Base-by-base conservation (phyloP, 2,888 invertebrate species). In the Amphipoea oculea region DNA sequence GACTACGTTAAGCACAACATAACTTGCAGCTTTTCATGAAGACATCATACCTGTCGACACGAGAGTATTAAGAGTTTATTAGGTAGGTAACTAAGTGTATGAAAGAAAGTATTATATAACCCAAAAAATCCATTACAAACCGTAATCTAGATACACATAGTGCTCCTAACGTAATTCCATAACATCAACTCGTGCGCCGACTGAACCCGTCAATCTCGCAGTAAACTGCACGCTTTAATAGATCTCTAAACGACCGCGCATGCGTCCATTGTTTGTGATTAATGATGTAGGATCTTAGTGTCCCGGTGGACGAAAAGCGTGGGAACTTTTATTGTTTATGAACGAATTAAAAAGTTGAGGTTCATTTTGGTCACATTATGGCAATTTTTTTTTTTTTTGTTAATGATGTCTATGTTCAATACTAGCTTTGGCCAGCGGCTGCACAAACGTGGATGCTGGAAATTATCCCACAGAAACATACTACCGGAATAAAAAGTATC, bases 241-340 rank as follows among this genome's bases (percentile, higher is more conserved):
- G 90, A 84, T 88, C 85, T 86, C 85, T 80, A 78, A 89, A 73
- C 86, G 78, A 83, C 79, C 79, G 88, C 88, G 88, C 88, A 90
- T 85, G 89, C 87, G 90, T 85, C 88, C 78, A 90, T 90, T 88
- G 91, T 90, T 85, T 86, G 84, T 91, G 91, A 92, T 91, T 92
- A 91, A 92, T 92, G 90, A 90, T 82, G 80, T 86, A 85, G 84
- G 76, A 67, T 79, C 78, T 79, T 67, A 71, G 65, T 84, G 82
- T 86, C 78, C 81, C 78, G 78, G 71, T 79, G 66, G 68, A 78
- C 65, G 79, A 83, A 81, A 81, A 85, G 75, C 84, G 89, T 89
- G 88, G 81, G 89, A 89, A 89, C 73, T 82, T 68, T n/a, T 76
- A 67, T 78, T 78, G 45, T 71, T 29, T 42, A 40, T 70, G 12